A percentile compares a stretch with the other conserved stretches of the same genome.
Conservation (phyloP, 2,888 invertebrate species). For the Alsophila aescularia region DNA sequence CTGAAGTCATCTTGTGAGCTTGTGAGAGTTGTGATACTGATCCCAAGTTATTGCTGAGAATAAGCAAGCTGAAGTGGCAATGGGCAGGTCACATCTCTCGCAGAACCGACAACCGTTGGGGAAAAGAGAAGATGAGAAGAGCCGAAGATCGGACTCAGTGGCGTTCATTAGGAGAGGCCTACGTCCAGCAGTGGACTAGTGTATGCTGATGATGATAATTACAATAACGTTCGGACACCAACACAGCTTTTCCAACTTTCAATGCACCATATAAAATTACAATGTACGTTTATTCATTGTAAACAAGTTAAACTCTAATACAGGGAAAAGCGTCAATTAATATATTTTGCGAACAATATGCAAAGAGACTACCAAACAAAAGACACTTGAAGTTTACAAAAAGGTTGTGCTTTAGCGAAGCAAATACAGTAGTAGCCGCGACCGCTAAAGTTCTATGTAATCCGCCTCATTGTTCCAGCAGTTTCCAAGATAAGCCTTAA, state of each 20-base stretch:
- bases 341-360: constrained; percentile 2
- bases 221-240: no score
- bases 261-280: background rate
- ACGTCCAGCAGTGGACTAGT: no score
- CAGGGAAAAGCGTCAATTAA: constrained; percentile 3
- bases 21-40: no score
- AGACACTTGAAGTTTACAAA: constrained; percentile 26
- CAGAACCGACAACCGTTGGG: no score
- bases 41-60: no score
- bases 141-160: no score
- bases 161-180: no score
- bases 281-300: background rate
- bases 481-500: constrained; percentile 59
- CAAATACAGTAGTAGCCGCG: constrained; percentile 51
- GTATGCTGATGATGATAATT: no score
- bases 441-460: constrained; percentile 46
- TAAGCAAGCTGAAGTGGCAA: no score
- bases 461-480: constrained; percentile 56
- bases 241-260: background rate
- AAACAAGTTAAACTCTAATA: background rate
- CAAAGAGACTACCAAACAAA: constrained; percentile 21
- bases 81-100: no score
- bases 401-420: constrained; percentile 31
- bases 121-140: no score
- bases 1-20: constrained; percentile 55